These are phyloP conservation scores for Diarsia dahlii DNA, from an alignment of 2,888 invertebrate genomes.

Conservation along the genomic window DNA sequence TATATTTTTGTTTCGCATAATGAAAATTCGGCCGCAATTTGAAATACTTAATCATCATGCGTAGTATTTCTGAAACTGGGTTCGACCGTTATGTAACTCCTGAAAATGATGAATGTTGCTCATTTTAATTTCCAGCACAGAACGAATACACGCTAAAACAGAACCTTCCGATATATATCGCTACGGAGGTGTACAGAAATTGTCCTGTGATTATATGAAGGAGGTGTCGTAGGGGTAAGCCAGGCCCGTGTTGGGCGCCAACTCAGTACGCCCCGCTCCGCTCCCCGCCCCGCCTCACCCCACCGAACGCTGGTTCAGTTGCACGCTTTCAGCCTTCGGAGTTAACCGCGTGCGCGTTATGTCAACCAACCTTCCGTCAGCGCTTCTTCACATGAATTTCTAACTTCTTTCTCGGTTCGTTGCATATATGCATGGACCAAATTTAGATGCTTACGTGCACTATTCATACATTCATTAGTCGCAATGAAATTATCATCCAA, in stretches of 20 bases:
- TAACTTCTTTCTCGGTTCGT: slow-evolving; percentile 88
- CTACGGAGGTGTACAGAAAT: slow-evolving; percentile 82
- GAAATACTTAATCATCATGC: neutral
- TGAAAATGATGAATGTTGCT: neutral
- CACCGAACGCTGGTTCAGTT: slow-evolving; percentile 75
- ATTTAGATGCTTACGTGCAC: slow-evolving; percentile 88
- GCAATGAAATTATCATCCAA: slow-evolving; percentile 61
- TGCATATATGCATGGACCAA: slow-evolving; percentile 90
- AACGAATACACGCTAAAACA: slow-evolving; percentile 43
- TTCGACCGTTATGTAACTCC: neutral
- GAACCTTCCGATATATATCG: slow-evolving; percentile 72
- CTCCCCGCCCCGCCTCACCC: slow-evolving; percentile 71
- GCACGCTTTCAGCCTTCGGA: slow-evolving; percentile 83
- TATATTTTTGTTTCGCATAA: neutral
- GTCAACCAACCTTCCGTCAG: slow-evolving; percentile 84
- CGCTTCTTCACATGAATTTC: slow-evolving; percentile 86
- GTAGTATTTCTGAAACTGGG: neutral
- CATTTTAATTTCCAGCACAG: slow-evolving; percentile 27
- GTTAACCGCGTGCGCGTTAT: slow-evolving; percentile 86
- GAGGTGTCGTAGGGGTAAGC: slow-evolving; percentile 77
- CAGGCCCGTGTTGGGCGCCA: slow-evolving; percentile 80
- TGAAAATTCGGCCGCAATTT: neutral
- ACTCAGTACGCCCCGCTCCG: slow-evolving; percentile 75
- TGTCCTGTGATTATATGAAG: slow-evolving; percentile 86
- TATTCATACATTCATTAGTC: slow-evolving; percentile 80